phyloP scores from a whole-genome alignment of 2,797 vertebrate species.

The Poeciliopsis infans region DNA sequence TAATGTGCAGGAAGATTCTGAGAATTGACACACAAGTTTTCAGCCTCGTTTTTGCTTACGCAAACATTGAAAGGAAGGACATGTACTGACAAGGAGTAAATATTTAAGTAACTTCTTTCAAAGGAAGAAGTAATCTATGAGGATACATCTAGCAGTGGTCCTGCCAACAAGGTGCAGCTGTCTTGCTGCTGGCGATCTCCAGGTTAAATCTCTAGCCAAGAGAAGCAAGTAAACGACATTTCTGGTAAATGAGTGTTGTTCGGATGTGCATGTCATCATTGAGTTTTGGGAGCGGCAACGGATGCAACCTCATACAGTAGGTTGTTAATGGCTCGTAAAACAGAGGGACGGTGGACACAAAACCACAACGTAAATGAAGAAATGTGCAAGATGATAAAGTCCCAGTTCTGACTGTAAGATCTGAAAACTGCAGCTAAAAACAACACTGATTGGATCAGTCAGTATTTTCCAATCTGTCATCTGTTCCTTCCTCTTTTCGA shows the following conservation, averaged over 20 bases:
- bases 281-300: not conserved
- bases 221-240: not conserved
- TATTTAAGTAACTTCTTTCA: not conserved
- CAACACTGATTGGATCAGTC: not conserved
- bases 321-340: not conserved
- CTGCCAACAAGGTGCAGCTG: not conserved
- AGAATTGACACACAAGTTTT: not conserved
- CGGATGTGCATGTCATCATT: not conserved
- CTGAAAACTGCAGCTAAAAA: not conserved
- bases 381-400: not conserved
- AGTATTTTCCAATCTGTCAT: not conserved
- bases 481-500: not conserved
- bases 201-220: not conserved
- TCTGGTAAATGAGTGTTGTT: not conserved
- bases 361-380: not conserved
- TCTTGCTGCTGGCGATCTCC: not conserved
- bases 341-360: not conserved
- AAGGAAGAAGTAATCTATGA: not conserved
- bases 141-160: not conserved
- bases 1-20: not conserved
- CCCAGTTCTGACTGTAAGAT: not conserved
- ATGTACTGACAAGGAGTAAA: not conserved
- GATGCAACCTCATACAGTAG: not conserved
- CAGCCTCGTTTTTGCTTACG: not conserved
- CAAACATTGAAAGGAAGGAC: not conserved